Evolutionary conservation across 2,888 invertebrate genomes (phyloP), one percentile per base, ranked within the genome.

Genomic region (Cerceris rybyensis): DNA sequence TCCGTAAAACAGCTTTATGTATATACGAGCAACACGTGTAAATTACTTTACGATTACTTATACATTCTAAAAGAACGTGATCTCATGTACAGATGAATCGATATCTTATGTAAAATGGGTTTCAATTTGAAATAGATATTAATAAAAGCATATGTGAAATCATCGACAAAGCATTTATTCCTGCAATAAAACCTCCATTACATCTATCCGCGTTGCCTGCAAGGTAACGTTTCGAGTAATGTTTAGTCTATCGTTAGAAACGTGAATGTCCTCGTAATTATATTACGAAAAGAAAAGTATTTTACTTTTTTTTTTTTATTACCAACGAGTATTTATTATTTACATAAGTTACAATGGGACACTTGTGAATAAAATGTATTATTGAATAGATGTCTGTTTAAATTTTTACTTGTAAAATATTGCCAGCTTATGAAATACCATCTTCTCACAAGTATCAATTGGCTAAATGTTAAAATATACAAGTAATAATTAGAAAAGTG

Each of bases 281-380:
- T 42, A 43, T 64, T 49, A 72, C 55, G 46, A 55, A 81, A 85
- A 80, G 78, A 68, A 80, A 59, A 63, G 41, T 58, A 70, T 77
- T 75, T 57, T 66, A 50, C 8, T 58, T 55, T 63, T 63, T 16
- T 58, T 58, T 63, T 70, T 82, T 83, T 86, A 78, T 84, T 86
- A 86, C 63, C 73, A 86, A 86, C 74, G 71, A 79, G 73, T 82
- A 80, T 81, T 85, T 81, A 83, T 86, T 86, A 86, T 86, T 80
- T 83, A 86, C 83, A 83, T 86, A 85, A 86, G 80, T 85, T 86
- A 83, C 81, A 85, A 80, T 72, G 79, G 70, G 81, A 86, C 75
- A 86, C 81, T 86, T 83, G 75, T 65, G 81, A 85, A 80, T 68
- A 78, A 74, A 85, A 75, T 78, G 76, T 66, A 67, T 73, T 70